These are phyloP conservation scores for Rapana venosa DNA, from an alignment of 2,888 invertebrate genomes.

Conservation along the genomic window DNA sequence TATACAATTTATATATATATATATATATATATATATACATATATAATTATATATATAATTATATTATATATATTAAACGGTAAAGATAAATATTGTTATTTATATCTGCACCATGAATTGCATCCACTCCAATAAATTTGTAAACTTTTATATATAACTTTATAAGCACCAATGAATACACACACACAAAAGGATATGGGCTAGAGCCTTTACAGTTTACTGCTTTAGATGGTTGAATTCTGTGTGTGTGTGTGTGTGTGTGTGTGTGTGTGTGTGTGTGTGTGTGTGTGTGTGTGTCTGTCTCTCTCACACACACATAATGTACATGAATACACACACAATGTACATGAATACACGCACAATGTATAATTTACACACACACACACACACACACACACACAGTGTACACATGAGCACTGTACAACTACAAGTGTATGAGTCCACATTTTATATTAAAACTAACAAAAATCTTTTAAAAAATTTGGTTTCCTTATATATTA, in stretches of 20 bases:
- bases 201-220: no score
- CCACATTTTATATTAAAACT: no score
- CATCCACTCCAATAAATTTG: no score
- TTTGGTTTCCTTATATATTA: no score
- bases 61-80: not conserved
- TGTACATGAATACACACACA: not conserved
- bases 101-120: not conserved
- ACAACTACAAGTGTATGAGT: no score
- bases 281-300: not conserved
- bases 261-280: not conserved
- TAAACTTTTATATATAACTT: no score
- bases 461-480: no score
- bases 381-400: not conserved
- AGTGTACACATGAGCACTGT: no score
- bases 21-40: not conserved
- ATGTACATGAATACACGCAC: not conserved
- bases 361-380: not conserved
- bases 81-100: not conserved
- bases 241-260: not conserved
- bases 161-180: no score
- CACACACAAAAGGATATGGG: no score
- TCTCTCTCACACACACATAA: not conserved
- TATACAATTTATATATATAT: not conserved
- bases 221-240: no score
- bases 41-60: not conserved